These are phyloP conservation scores for Venusia cambrica DNA, from an alignment of 2,888 invertebrate species.

Conservation along the genomic window DNA sequence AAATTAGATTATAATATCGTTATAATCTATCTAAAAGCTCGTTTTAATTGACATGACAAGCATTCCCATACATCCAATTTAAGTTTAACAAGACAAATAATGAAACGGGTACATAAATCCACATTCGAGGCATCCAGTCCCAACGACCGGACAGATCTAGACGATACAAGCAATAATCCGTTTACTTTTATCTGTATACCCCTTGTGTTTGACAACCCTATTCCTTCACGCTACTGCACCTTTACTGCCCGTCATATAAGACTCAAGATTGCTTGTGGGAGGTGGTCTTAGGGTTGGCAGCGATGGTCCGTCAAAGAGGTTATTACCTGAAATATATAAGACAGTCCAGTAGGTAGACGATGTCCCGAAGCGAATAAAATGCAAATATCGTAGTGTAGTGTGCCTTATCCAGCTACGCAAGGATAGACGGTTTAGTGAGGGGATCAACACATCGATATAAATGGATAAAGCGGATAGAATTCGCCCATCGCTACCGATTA, in stretches of 20 bases:
- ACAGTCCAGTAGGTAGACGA: constrained; percentile 43
- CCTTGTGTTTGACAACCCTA: constrained; percentile 52
- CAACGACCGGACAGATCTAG: constrained; percentile 51
- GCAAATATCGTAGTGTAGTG: constrained; percentile 66
- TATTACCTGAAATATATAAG: constrained; percentile 78
- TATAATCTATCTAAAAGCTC: constrained; percentile 3
- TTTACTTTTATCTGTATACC: constrained; percentile 75
- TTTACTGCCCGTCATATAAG: constrained; percentile 20
- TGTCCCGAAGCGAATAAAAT: constrained; percentile 67
- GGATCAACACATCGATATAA: constrained; percentile 9
- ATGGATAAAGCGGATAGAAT: too few species aligned
- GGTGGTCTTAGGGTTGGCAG: constrained; percentile 26
- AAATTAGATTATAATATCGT: constrained; percentile 5
- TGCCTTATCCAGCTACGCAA: constrained; percentile 43
- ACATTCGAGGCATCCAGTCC: constrained; percentile 21
- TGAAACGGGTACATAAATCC: constrained; percentile 31
- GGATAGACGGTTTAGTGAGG: constrained; percentile 37
- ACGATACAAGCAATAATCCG: constrained; percentile 75
- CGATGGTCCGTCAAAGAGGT: constrained; percentile 72
- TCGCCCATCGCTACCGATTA: too few species aligned
- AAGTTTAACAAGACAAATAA: constrained; percentile 29
- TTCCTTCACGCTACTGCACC: constrained; percentile 15
- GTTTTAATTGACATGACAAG: constrained; percentile 15
- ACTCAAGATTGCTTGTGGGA: constrained; percentile 14
- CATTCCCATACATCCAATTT: constrained; percentile 28